Conservation (phyloP, 2,113 vertebrate genomes). For the Aspiorhynchus laticeps region DNA sequence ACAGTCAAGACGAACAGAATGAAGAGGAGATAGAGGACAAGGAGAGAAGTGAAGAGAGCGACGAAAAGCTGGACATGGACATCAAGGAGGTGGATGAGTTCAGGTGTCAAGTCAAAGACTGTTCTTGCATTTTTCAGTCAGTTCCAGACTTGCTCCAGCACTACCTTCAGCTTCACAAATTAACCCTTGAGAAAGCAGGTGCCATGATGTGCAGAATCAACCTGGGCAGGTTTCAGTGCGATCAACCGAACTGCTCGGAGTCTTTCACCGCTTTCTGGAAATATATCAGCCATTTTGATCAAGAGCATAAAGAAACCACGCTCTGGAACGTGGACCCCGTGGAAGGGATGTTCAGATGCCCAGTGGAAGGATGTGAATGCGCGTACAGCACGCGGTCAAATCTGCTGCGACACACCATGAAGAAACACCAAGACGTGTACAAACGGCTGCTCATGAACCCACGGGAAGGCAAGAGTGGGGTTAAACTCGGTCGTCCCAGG, state of each 20-base stretch:
- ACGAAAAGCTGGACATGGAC: slow-evolving; percentile 70
- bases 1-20: slow-evolving; percentile 81
- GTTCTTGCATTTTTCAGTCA: slow-evolving; percentile 91
- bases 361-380: slow-evolving; percentile 92
- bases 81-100: slow-evolving; percentile 82
- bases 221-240: slow-evolving; percentile 85
- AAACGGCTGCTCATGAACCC: slow-evolving; percentile 85
- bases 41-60: slow-evolving; percentile 71
- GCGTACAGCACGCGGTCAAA: slow-evolving; percentile 94
- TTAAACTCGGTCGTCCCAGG: slow-evolving; percentile 75
- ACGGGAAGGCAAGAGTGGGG: slow-evolving; percentile 79
- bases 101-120: slow-evolving; percentile 91
- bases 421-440: slow-evolving; percentile 91
- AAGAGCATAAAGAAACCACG: slow-evolving; percentile 82
- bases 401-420: slow-evolving; percentile 90
- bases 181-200: slow-evolving; percentile 84
- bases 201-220: slow-evolving; percentile 77
- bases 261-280: slow-evolving; percentile 84
- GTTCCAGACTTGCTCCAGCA: slow-evolving; percentile 89
- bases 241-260: slow-evolving; percentile 84
- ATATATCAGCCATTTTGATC: slow-evolving; percentile 86
- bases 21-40: slow-evolving; percentile 72
- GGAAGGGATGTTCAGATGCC: slow-evolving; percentile 86
- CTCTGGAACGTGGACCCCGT: slow-evolving; percentile 75
- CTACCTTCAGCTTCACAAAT: slow-evolving; percentile 90